Base-by-base conservation (phyloP, 2,888 invertebrate genomes). In the Cataglyphis rosenhaueri region DNA sequence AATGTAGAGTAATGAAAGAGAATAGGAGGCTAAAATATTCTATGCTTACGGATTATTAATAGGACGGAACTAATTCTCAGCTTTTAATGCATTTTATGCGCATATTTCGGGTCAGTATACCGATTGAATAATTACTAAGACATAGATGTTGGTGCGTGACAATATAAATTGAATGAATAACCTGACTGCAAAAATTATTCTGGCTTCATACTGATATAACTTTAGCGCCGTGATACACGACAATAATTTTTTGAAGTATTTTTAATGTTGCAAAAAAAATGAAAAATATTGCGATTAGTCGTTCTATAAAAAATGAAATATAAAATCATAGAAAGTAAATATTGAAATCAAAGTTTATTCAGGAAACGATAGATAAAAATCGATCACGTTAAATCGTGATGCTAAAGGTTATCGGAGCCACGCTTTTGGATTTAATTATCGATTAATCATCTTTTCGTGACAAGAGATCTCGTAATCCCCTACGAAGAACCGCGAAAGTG, bases 11-110 rank as follows among this genome's bases (percentile, higher is more conserved):
- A 66, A 48, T 18, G 15, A 21, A 59, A 6, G 29, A 29, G 9
- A 57, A 44, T 65, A 41, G 15, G 6, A 21, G 10, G 6, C 21
- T 25, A 15, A 57, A 41, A 78, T 1, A 68, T 35, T 32, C 4
- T 35, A 1, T 1, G 29, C 21, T 12, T 29, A 59, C n/a, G 5
- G 21, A 32, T 59, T 65, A 57, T 68, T 78, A 78, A 44, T 32
- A 78, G 78, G 2, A 78, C 70, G 41, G 68, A 78, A 78, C 59
- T 59, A 78, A 78, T 59, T 41, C 4, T 41, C 15, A 29, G 29
- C n/a, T 12, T 41, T 18, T 76, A 65, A 75, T 66, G 55, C 15
- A 3, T 65, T 52, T 64, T 1, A 52, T 78, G 57, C 41, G 15
- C 41, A 68, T 68, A 57, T 68, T 70, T 78, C 25, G 32, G 66